A percentile compares a stretch with the other conserved stretches of the same genome.
Evolutionary conservation across 2,888 invertebrate species (phyloP).

Genomic region (Iphiclides podalirius): DNA sequence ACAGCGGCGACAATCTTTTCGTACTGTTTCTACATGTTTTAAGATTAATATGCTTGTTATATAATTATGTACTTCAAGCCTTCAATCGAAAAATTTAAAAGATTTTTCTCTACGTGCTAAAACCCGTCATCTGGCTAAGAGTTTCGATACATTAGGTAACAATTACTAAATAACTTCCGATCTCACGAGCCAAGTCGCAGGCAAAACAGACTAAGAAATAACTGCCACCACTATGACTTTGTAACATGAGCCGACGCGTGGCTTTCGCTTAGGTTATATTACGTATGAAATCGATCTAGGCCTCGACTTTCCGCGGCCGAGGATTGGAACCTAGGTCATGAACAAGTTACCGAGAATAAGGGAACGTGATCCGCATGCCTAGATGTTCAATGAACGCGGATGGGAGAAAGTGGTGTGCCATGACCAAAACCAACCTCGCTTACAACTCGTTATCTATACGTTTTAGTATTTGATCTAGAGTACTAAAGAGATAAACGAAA

Average conservation of each 20-base stretch:
- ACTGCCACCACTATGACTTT: neutral
- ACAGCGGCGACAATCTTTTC: too few species aligned
- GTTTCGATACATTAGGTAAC: too few species aligned
- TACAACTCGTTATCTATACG: neutral
- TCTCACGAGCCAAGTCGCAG: too few species aligned
- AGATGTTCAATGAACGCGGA: slow-evolving; percentile 1
- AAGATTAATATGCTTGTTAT: too few species aligned
- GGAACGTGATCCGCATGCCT: slow-evolving; percentile 13
- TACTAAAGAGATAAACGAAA: neutral
- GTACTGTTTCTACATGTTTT: too few species aligned
- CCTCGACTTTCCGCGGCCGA: neutral
- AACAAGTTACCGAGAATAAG: slow-evolving; percentile 2
- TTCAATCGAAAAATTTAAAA: too few species aligned
- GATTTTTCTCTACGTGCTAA: too few species aligned
- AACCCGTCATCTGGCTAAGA: too few species aligned
- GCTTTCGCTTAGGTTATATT: neutral
- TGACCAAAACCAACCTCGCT: neutral
- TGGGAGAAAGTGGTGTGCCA: slow-evolving; percentile 13
- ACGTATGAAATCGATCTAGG: slow-evolving; percentile 6
- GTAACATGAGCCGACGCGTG: neutral
- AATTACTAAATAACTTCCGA: too few species aligned
- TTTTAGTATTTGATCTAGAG: neutral
- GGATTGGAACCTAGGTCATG: slow-evolving; percentile 14
- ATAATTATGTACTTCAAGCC: too few species aligned
- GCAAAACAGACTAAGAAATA: too few species aligned